Evolutionary conservation across 2,797 vertebrate species (phyloP).

Genomic region (Cheirogaleus major): DNA sequence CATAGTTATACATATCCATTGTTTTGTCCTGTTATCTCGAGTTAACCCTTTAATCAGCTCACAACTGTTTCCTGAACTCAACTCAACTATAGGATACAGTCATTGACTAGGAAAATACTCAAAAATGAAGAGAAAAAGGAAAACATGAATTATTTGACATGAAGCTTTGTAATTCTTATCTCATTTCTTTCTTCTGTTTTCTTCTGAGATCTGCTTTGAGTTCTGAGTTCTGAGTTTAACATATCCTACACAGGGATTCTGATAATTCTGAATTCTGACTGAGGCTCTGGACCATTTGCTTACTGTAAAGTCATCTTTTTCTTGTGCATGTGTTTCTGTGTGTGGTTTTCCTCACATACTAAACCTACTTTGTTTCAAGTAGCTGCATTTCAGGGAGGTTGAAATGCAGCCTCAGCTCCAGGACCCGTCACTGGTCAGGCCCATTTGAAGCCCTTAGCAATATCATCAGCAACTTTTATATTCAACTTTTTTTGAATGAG

Average conservation of each 20-base stretch:
- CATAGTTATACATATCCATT: not conserved
- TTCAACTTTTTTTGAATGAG: not conserved
- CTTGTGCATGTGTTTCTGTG: not conserved
- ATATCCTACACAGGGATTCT: not conserved
- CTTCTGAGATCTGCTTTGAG: not conserved
- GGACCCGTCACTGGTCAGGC: not conserved
- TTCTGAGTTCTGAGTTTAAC: not conserved
- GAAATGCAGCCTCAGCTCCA: not conserved
- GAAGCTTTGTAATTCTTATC: not conserved
- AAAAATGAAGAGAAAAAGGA: not conserved
- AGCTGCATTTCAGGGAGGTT: not conserved
- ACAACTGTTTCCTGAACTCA: not conserved
- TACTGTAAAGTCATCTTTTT: not conserved
- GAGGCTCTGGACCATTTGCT: not conserved
- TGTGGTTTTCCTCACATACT: not conserved
- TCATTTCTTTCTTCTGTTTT: not conserved
- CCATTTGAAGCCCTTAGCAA: not conserved
- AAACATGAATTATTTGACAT: not conserved
- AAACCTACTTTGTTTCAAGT: not conserved
- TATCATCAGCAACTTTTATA: not conserved
- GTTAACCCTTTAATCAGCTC: not conserved
- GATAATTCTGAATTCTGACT: not conserved
- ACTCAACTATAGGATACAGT: not conserved
- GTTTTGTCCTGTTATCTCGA: not conserved
- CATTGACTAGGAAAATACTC: not conserved